Evolutionary conservation across 2,888 invertebrate species (phyloP).

Genomic region (Aspidapion aeneum): DNA sequence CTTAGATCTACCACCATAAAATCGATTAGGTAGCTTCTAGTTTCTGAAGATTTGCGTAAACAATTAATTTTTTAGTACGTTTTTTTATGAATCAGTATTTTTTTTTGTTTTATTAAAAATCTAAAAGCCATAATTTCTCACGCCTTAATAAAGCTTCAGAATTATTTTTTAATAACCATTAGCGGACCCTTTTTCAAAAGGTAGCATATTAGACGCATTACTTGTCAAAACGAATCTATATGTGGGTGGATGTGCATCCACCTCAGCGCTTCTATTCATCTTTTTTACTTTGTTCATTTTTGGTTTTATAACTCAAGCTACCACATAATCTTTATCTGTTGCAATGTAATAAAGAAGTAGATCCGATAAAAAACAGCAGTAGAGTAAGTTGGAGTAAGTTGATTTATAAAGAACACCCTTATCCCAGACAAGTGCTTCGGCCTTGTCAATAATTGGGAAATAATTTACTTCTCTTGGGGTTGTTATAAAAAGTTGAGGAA

Average conservation of each 20-base stretch:
- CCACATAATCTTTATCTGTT: too few relatives aligned
- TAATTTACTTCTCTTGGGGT: slow-evolving; percentile 5
- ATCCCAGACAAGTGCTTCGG: neutral
- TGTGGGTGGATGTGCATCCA: slow-evolving; percentile 46
- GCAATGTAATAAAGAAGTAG: too few relatives aligned
- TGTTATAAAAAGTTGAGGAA: neutral
- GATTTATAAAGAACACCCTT: neutral
- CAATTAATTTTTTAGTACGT: too few relatives aligned
- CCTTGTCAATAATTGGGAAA: slow-evolving; percentile 3
- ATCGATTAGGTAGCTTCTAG: too few relatives aligned
- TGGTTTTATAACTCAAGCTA: too few relatives aligned
- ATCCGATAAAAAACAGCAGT: too few relatives aligned
- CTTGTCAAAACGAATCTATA: slow-evolving; percentile 26
- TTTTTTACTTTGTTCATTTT: neutral
- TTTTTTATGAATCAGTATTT: too few relatives aligned
- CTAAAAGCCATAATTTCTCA: too few relatives aligned
- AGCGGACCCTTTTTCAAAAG: neutral
- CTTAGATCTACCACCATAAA: too few relatives aligned
- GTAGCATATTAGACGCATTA: neutral
- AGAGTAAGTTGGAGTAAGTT: too few relatives aligned
- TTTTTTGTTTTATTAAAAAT: too few relatives aligned
- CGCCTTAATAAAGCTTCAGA: neutral
- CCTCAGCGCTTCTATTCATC: slow-evolving; percentile 39
- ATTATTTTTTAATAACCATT: neutral
- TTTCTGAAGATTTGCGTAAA: too few relatives aligned